Base-by-base conservation (phyloP, 2,888 invertebrate genomes). In the Theodoxus fluviatilis region DNA sequence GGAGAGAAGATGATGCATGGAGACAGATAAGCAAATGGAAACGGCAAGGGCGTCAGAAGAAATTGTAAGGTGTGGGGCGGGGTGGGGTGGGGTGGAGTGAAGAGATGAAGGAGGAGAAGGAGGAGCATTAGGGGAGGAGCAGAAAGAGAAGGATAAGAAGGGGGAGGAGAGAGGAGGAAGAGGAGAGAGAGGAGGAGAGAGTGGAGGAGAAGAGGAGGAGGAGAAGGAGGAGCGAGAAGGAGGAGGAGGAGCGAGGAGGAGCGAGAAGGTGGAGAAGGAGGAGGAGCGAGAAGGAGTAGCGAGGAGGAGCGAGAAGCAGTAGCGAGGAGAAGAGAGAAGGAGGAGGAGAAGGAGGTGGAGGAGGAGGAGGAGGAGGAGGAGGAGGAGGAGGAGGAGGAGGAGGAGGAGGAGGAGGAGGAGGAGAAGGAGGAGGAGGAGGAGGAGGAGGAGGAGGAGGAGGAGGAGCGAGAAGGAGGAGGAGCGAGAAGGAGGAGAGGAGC, bases 401-500 rank as follows among this genome's bases (percentile, higher is more conserved):
- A 15, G 43, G 15, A 15, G 43, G 15, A 15, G 43, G 15, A 15
- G 43, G 15, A 15, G 43, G 15, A 43, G 43, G 43, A 15, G 43
- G 15, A 15, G 43, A 43, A 15, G 43, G 15, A 15, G 43, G 15
- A 15, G 43, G 15, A 43, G 43, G 43, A 15, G 43, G 15, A 15
- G 43, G 15, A 15, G 43, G 15, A 15, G 43, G 15, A 15, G 43
- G 15, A 15, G 43, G 15, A 15, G 43, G 15, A 15, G 43, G 15
- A 15, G 43, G 15, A 15, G 43, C 9, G 15, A 15, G 43, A 43
- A 15, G 15, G 43, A 15, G 15, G 43, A 15, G 15, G 43, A 15
- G 33, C 22, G 49, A 61, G 33, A 43, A 63, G 63, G 37, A 57
- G 57, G 69, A 64, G 63, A 43, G 63, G 63, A 49, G 49, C 37